phyloP scores from a whole-genome alignment of 2,888 invertebrate genomes.

The Operophtera brumata region DNA sequence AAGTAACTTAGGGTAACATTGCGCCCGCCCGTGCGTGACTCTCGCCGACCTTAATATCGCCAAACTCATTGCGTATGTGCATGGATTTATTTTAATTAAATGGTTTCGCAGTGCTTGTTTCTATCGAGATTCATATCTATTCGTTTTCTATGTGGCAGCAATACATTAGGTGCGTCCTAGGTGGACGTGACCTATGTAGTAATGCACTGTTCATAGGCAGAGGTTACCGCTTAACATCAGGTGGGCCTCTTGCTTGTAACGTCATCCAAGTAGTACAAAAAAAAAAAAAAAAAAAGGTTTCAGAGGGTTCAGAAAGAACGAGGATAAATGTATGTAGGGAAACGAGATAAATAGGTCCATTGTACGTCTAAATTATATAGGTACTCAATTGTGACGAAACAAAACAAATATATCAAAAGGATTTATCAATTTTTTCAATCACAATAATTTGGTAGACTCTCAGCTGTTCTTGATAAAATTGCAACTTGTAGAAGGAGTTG shows the following conservation, averaged over 20 bases:
- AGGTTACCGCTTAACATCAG: too few relatives aligned
- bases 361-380: not conserved
- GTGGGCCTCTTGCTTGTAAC: too few relatives aligned
- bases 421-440: too few relatives aligned
- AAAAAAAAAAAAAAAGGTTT: too few relatives aligned
- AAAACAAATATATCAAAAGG: not conserved
- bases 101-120: constrained; percentile 4
- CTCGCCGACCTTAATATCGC: constrained; percentile 55
- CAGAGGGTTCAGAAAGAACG: not conserved
- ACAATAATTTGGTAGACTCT: too few relatives aligned
- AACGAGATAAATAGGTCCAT: too few relatives aligned
- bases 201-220: too few relatives aligned
- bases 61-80: constrained; percentile 39
- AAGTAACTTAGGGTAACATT: constrained; percentile 46
- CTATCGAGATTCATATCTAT: not conserved
- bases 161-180: too few relatives aligned
- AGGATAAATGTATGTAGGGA: not conserved
- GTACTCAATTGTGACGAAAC: not conserved
- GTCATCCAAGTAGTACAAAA: too few relatives aligned
- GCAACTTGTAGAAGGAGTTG: not conserved
- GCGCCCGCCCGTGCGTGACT: constrained; percentile 54
- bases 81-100: constrained; percentile 33
- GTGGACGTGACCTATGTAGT: too few relatives aligned
- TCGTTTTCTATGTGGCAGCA: not conserved
- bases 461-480: too few relatives aligned